phyloP scores from a whole-genome alignment of 2,888 invertebrate species.

The Drosophila borealis region DNA sequence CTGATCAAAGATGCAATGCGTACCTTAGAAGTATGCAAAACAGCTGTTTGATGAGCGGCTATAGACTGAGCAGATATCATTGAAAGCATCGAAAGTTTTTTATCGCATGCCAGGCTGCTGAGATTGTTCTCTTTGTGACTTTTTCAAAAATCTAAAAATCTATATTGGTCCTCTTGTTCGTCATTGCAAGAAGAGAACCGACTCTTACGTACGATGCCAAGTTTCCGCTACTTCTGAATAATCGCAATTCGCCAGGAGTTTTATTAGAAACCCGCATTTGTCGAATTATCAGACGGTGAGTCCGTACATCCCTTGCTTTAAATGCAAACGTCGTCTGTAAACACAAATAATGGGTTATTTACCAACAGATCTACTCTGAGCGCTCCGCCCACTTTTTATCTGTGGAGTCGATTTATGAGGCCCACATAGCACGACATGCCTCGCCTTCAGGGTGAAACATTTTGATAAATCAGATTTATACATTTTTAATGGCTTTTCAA shows the following conservation, averaged over 20 bases:
- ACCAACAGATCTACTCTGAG: no score
- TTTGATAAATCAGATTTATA: no score
- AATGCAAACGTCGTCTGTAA: no score
- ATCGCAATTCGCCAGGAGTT: neutral
- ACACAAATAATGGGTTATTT: no score
- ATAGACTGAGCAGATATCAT: neutral
- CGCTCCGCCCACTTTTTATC: no score
- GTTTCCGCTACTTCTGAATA: neutral
- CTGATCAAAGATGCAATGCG: neutral
- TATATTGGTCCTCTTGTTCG: neutral
- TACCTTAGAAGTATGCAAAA: neutral
- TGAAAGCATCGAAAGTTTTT: neutral
- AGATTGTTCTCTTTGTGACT: slow-evolving; percentile 9
- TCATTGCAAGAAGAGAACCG: neutral
- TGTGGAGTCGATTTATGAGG: no score
- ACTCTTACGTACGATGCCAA: neutral
- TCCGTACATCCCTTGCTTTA: no score
- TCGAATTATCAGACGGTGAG: neutral
- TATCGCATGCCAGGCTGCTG: neutral
- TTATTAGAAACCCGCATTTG: neutral
- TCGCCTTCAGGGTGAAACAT: no score
- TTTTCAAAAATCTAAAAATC: neutral
- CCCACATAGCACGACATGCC: no score
- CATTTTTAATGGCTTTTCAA: no score
- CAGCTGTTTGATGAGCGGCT: neutral